Conservation (phyloP, 2,113 vertebrate genomes). For the Gavialis gangeticus region DNA sequence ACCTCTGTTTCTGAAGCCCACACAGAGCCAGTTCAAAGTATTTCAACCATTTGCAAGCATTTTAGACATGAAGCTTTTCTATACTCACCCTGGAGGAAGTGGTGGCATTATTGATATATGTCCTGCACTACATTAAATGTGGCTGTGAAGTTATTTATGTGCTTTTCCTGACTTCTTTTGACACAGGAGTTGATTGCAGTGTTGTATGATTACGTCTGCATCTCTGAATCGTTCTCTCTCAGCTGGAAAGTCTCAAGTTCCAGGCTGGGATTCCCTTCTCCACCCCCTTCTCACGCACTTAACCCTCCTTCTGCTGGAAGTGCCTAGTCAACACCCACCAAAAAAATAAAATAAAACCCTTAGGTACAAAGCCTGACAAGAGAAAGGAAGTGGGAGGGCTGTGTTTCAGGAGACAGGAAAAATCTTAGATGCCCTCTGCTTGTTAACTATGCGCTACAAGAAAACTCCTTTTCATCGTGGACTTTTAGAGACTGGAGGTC, state of each 20-base stretch:
- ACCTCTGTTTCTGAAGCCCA: neutral
- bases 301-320: slow-evolving; percentile 78
- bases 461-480: neutral
- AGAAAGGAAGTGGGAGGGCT: neutral
- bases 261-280: slow-evolving; percentile 79
- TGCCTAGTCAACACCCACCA: neutral
- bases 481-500: neutral
- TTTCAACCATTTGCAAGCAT: neutral
- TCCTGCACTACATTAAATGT: slow-evolving; percentile 41
- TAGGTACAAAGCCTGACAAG: neutral
- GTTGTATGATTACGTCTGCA: slow-evolving; percentile 66
- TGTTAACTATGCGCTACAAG: neutral
- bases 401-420: neutral
- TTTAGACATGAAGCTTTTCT: neutral
- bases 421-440: neutral
- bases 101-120: slow-evolving; percentile 46
- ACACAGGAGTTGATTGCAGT: slow-evolving; percentile 60
- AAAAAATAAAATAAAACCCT: neutral
- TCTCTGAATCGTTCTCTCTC: slow-evolving; percentile 68
- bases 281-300: slow-evolving; percentile 69
- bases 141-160: neutral
- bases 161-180: slow-evolving; percentile 41
- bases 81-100: slow-evolving; percentile 76
- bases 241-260: slow-evolving; percentile 83
- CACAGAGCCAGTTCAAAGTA: neutral